Evolutionary conservation across 2,888 invertebrate species (phyloP).

Genomic region (Molorchus minor): DNA sequence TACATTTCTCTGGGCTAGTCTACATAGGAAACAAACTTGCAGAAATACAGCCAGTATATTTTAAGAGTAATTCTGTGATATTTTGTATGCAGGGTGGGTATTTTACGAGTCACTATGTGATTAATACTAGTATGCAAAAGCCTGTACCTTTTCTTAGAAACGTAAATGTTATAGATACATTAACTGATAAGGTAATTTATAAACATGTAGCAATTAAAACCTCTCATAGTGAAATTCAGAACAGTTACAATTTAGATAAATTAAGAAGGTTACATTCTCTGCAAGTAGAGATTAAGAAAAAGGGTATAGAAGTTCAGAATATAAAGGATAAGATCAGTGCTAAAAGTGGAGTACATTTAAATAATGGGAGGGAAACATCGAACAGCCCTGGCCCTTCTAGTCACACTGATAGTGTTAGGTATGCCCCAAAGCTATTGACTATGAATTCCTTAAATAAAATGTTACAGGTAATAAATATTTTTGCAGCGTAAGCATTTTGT

Average conservation of each 20-base stretch:
- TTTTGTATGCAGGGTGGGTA: slow-evolving; percentile 90
- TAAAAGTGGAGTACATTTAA: slow-evolving; percentile 43
- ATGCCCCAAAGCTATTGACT: slow-evolving; percentile 59
- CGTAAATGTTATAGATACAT: slow-evolving; percentile 54
- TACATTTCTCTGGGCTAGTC: slow-evolving; percentile 84
- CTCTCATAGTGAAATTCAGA: slow-evolving; percentile 71
- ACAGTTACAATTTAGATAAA: slow-evolving; percentile 77
- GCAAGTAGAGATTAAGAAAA: slow-evolving; percentile 77
- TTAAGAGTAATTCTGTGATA: slow-evolving; percentile 78
- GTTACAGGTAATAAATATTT: slow-evolving; percentile 52
- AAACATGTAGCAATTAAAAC: slow-evolving; percentile 65
- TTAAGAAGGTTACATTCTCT: slow-evolving; percentile 75
- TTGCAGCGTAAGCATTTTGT: background rate
- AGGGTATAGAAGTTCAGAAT: slow-evolving; percentile 69
- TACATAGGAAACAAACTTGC: slow-evolving; percentile 76
- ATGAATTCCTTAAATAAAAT: slow-evolving; percentile 61
- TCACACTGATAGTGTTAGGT: slow-evolving; percentile 47
- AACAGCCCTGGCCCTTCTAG: slow-evolving; percentile 32
- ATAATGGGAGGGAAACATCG: slow-evolving; percentile 26
- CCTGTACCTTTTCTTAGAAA: slow-evolving; percentile 54
- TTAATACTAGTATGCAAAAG: slow-evolving; percentile 55
- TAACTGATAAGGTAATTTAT: slow-evolving; percentile 51
- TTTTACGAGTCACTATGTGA: slow-evolving; percentile 72
- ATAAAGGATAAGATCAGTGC: slow-evolving; percentile 61
- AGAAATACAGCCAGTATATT: slow-evolving; percentile 72